Base-by-base conservation (phyloP, 2,113 vertebrate genomes). In the Ctenomys sociabilis region DNA sequence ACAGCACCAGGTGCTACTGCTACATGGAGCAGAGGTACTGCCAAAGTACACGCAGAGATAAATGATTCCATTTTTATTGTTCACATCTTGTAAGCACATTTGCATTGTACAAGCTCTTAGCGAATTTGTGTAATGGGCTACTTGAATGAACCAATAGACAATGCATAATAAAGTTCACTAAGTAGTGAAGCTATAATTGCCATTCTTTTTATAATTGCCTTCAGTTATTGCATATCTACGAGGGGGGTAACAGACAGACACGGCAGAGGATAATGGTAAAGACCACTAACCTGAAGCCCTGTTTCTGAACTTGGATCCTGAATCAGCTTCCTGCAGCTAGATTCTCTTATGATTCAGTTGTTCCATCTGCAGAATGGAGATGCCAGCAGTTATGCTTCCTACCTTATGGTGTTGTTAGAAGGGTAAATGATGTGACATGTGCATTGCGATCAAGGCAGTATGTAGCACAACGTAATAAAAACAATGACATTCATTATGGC, bases 71-170 rank as follows among this genome's bases (percentile, higher is more conserved):
- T 91, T 95, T 89, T 93, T 87, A 80, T 93, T 94, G 93, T 93
- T 91, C 75, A 80, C 91, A 78, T 96, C 96, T 93, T 96, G 66
- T 89, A 86, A 88, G 84, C 84, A 83, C 59, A 92, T 95, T 92
- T 93, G 81, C 81, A 91, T 93, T 66, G 49, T 88, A 72, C 81
- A 95, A 92, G 86, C n/a, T 75, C 83, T 85, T 61, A 17, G 81
- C 24, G 37, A 32, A 93, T 97, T 96, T 97, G 85, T 85, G 88
- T 94, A 96, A 95, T 97, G 90, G 90, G 72, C 90, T 94, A 80
- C 21, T 93, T 78, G 92, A 97, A 88, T 93, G 92, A 94, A 93
- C 88, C 95, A 95, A 83, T 85, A 85, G 96, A 78, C 72, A 83
- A n/a, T 3, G 8, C 81, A 89, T 95, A 96, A 61, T 82, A 59